phyloP scores from a whole-genome alignment of 2,113 vertebrate species.

The Xiphophorus maculatus region DNA sequence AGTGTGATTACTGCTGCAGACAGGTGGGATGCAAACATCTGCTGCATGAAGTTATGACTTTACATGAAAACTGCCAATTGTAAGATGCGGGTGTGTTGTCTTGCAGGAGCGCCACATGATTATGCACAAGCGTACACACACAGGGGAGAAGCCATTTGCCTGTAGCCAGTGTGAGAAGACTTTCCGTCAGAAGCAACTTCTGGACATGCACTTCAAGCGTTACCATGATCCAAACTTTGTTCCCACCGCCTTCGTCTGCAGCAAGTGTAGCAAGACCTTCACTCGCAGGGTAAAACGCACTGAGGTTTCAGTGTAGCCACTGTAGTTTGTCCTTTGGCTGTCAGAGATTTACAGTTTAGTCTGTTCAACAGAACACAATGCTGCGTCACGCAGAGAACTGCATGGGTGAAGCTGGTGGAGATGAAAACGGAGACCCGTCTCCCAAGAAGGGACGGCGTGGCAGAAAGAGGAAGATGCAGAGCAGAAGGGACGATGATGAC shows the following conservation, averaged over 20 bases:
- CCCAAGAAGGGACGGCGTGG: slow-evolving; percentile 91
- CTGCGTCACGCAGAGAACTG: slow-evolving; percentile 94
- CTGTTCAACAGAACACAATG: slow-evolving; percentile 91
- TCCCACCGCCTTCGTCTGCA: slow-evolving; percentile 94
- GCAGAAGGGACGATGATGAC: slow-evolving; percentile 88
- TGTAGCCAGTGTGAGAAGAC: slow-evolving; percentile 98
- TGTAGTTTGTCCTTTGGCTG: neutral
- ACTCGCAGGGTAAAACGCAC: slow-evolving; percentile 84
- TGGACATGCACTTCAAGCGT: slow-evolving; percentile 98
- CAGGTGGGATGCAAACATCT: slow-evolving; percentile 80
- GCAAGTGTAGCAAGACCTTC: slow-evolving; percentile 84
- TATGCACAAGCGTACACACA: slow-evolving; percentile 98
- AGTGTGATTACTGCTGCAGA: slow-evolving; percentile 97
- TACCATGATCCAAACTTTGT: slow-evolving; percentile 95
- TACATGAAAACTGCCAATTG: neutral
- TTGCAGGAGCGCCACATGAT: slow-evolving; percentile 96
- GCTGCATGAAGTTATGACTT: neutral
- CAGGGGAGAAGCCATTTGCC: slow-evolving; percentile 97
- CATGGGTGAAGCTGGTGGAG: slow-evolving; percentile 86
- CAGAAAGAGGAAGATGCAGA: slow-evolving; percentile 95
- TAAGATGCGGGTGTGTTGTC: neutral
- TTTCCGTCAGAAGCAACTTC: slow-evolving; percentile 97
- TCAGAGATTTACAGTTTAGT: neutral
- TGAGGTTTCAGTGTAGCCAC: neutral
- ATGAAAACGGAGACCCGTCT: slow-evolving; percentile 84